Evolutionary conservation across 2,888 invertebrate genomes (phyloP).

Genomic region (Cheilosia vernalis): DNA sequence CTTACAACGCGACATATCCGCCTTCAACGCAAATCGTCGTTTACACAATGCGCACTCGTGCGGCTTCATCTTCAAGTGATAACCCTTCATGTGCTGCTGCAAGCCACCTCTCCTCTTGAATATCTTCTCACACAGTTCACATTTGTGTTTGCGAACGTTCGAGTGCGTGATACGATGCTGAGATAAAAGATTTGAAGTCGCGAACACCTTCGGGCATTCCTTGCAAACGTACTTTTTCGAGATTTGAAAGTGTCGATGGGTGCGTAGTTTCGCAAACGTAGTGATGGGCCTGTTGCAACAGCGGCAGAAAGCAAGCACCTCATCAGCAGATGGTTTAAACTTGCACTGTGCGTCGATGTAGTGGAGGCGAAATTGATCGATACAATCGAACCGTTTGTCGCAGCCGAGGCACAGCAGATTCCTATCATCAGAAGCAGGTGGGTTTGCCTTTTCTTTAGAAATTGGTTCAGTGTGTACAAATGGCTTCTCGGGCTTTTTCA

Average conservation of each 20-base stretch:
- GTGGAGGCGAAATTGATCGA: slow-evolving; percentile 72
- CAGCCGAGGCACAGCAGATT: slow-evolving; percentile 77
- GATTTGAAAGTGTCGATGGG: slow-evolving; percentile 62
- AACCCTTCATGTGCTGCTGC: slow-evolving; percentile 82
- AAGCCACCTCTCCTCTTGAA: slow-evolving; percentile 82
- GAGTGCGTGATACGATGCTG: slow-evolving; percentile 82
- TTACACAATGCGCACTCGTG: slow-evolving; percentile 81
- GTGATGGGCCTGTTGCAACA: slow-evolving; percentile 61
- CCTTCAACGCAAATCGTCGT: slow-evolving; percentile 81
- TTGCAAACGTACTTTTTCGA: slow-evolving; percentile 65
- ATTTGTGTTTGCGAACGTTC: slow-evolving; percentile 80
- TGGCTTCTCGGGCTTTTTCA: neutral
- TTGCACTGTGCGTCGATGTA: slow-evolving; percentile 59
- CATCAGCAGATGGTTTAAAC: slow-evolving; percentile 50
- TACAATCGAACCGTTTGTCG: slow-evolving; percentile 63
- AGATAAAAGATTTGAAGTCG: slow-evolving; percentile 77
- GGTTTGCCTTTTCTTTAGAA: neutral
- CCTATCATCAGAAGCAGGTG: slow-evolving; percentile 38
- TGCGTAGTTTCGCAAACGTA: slow-evolving; percentile 47
- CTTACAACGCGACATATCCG: slow-evolving; percentile 82
- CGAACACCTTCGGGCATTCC: slow-evolving; percentile 74
- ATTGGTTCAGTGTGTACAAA: slow-evolving; percentile 5
- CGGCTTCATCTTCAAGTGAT: slow-evolving; percentile 82
- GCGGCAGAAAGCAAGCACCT: slow-evolving; percentile 60
- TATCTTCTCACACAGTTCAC: slow-evolving; percentile 80